Evolutionary conservation across 2,888 invertebrate species (phyloP).

Genomic region (Catonia carolina): DNA sequence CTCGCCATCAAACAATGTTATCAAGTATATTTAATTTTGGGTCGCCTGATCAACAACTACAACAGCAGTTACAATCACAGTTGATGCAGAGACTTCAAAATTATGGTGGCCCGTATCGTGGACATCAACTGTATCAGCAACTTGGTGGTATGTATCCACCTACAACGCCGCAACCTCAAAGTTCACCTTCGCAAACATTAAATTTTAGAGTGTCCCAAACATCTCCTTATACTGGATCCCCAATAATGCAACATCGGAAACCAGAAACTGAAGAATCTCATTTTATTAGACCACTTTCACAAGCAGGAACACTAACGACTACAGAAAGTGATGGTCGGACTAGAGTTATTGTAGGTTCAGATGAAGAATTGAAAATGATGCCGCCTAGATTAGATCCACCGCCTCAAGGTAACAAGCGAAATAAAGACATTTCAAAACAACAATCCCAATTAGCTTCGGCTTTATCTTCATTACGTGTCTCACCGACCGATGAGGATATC

Average conservation of each 20-base stretch:
- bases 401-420: conserved; percentile 27
- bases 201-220: conserved; percentile 58
- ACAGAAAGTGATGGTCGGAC: conserved; percentile 55
- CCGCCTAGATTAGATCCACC: conserved; percentile 33
- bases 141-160: conserved; percentile 18
- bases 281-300: conserved; percentile 63
- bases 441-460: conserved; percentile 34
- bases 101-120: conserved; percentile 37
- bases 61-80: conserved; percentile 46
- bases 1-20: conserved; percentile 21
- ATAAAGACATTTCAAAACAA: conserved; percentile 24
- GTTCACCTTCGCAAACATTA: conserved; percentile 40
- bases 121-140: conserved; percentile 23
- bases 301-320: conserved; percentile 55
- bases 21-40: conserved; percentile 31
- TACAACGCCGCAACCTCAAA: conserved; percentile 38
- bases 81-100: conserved; percentile 49
- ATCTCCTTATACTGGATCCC: conserved; percentile 41
- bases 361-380: conserved; percentile 40
- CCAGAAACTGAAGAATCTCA: conserved; percentile 31
- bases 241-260: conserved; percentile 37
- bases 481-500: conserved; percentile 44
- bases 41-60: conserved; percentile 41
- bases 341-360: conserved; percentile 55
- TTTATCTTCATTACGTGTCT: conserved; percentile 52